Evolutionary conservation across 2,888 invertebrate species (phyloP), one percentile per base, ranked within the genome.

Genomic region (Stenotaenia linearis): DNA sequence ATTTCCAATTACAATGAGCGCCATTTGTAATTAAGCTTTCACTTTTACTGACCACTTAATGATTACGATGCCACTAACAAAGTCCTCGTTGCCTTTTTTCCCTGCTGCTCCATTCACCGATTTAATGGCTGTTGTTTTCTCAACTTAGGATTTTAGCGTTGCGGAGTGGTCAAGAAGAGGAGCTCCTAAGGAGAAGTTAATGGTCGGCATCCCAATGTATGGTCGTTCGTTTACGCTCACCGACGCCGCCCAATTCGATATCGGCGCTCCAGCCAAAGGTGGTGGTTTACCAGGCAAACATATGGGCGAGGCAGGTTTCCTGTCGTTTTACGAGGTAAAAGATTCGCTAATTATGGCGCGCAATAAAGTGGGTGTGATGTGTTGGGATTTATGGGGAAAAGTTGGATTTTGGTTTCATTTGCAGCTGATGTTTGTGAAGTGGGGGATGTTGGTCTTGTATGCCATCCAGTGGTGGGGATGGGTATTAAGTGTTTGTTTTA

Each of bases 121-220:
- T 28, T 75, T 35, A 75, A 75, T 75, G 32, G 75, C 7, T 7
- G 37, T 32, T 35, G 37, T 21, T 37, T 77, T 45, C 45, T 18
- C 37, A 12, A 21, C 45, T 23, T 75, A 93, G 93, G 93, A 96
- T 85, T 95, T 91, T 86, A 95, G 95, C 82, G 94, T 95, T 0
- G 90, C 94, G 4, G 95, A 96, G 87, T 96, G 96, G 96, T 92
- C 95, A 0, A 93, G 94, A 83, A 94, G 94, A 86, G 95, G 97
- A 79, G 94, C 96, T 4, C 96, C 96, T 0, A 94, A 94, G 84
- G 95, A 96, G 86, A 97, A 97, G 87, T 88, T 97, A 10, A 92
- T 96, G 90, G 93, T 97, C 79, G 97, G 97, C 75, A 94, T 96
- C 93, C 95, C 96, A 6, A 95, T 95, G 0, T 97, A 97, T 85